Base-by-base conservation (phyloP, 2,797 vertebrate species). In the Mastacembelus armatus region DNA sequence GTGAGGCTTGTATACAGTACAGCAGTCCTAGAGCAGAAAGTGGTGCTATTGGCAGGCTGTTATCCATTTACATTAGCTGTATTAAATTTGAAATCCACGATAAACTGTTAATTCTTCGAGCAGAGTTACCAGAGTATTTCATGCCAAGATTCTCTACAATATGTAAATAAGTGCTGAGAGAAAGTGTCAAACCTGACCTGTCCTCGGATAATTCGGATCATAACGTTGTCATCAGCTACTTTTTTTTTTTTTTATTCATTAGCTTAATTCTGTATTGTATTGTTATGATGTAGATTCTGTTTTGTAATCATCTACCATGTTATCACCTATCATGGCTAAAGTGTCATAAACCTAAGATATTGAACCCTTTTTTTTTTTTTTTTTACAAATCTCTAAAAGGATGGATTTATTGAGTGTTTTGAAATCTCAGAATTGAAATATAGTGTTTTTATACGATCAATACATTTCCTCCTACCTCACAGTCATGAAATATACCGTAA, bases 61-160 rank as follows among this genome's bases (percentile, higher is more conserved):
- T 55, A 66, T 52, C 69, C 18, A 62, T 79, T 75, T 81, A 73
- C 78, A 89, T 89, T 88, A 88, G 42, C 66, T 72, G 59, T 71
- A 85, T 87, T 84, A 59, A 89, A 80, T 47, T 77, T 83, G 75
- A 68, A 80, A 66, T 61, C 51, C 59, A 50, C 82, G 49, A 80
- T 82, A 58, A 78, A 78, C 82, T 82, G 57, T 66, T 83, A 77
- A 83, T 84, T 66, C 68, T 78, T 67, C 83, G 47, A 77, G 74
- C 44, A 36, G 51, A 78, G 71, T 67, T 26, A 11, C n/a, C 18
- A 72, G 66, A 88, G 88, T 73, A 84, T 80, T 69, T 36, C n/a
- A 39, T 50, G 33, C 38, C 49, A 70, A 54, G 42, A 38, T 67
- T 48, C 60, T 70, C 33, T 27, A 30, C 35, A 35, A 43, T 29